A percentile compares a stretch with the other conserved stretches of the same genome.
Evolutionary conservation across 2,113 vertebrate genomes (phyloP).

Genomic region (Naja naja): DNA sequence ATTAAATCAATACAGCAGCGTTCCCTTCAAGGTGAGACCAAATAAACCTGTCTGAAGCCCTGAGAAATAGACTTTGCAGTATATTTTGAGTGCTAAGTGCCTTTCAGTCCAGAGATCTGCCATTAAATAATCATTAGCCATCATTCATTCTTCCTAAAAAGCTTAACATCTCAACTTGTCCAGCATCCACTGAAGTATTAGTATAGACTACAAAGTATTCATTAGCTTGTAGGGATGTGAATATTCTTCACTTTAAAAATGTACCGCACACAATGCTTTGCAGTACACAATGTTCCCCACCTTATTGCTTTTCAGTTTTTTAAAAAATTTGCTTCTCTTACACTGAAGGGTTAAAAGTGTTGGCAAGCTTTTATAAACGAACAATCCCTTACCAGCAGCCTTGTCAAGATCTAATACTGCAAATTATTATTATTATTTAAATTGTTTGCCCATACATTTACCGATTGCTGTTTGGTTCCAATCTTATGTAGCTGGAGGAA

Average conservation of each 20-base stretch:
- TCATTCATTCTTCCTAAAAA: conserved; percentile 71
- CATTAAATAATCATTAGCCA: conserved; percentile 75
- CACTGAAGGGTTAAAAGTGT: conserved; percentile 12
- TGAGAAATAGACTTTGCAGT: conserved; percentile 71
- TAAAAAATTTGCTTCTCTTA: conserved; percentile 1
- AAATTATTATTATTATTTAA: background rate
- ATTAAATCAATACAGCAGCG: conserved; percentile 68
- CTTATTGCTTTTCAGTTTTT: background rate
- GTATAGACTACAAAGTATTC: conserved; percentile 56
- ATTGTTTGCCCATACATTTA: accelerated
- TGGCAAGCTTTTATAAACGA: background rate
- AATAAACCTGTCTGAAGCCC: conserved; percentile 72
- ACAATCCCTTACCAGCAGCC: background rate
- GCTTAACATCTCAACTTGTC: conserved; percentile 60
- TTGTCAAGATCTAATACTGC: background rate
- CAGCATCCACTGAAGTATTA: conserved; percentile 46
- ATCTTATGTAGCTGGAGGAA: accelerated
- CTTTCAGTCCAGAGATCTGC: conserved; percentile 67
- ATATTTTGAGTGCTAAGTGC: conserved; percentile 70
- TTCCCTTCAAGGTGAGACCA: conserved; percentile 74
- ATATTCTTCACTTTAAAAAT: conserved; percentile 17
- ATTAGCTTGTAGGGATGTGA: conserved; percentile 47
- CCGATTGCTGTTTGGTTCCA: background rate
- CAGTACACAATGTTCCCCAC: too few species aligned
- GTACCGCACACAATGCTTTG: background rate